Evolutionary conservation across 1,140 invertebrate genomes (phyloP).

Genomic region (Mamestra configurata): DNA sequence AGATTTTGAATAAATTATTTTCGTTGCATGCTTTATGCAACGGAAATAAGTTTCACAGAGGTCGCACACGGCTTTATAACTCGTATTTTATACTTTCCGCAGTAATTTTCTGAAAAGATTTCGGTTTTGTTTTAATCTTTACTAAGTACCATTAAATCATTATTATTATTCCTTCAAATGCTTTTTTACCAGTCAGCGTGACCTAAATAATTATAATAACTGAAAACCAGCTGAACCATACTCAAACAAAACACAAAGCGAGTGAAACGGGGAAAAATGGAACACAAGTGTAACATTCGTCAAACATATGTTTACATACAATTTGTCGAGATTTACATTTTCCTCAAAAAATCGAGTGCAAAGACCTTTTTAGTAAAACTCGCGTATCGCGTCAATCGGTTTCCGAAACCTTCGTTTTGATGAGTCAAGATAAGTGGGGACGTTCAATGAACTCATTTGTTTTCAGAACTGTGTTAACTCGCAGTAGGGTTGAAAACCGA

Average conservation of each 20-base stretch:
- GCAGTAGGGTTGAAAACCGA: neutral
- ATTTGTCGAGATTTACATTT: slow-evolving; percentile 27
- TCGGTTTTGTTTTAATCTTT: too few species aligned
- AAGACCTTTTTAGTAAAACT: slow-evolving; percentile 24
- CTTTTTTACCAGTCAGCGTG: too few species aligned
- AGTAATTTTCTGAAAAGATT: too few species aligned
- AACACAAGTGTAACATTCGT: slow-evolving; percentile 6
- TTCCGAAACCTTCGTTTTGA: slow-evolving; percentile 20
- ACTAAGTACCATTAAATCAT: too few species aligned
- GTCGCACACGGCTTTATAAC: too few species aligned
- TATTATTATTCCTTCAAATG: too few species aligned
- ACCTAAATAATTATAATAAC: neutral
- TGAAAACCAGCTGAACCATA: neutral
- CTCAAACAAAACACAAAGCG: neutral
- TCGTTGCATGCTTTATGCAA: neutral
- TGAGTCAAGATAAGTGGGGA: slow-evolving; percentile 15
- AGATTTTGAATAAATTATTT: neutral
- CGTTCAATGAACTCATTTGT: slow-evolving; percentile 29
- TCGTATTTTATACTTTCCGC: too few species aligned
- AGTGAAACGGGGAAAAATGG: slow-evolving; percentile 1
- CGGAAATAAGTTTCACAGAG: too few species aligned
- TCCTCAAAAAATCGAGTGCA: slow-evolving; percentile 22
- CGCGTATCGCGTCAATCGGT: neutral
- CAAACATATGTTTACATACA: neutral
- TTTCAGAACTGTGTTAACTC: neutral